Percentiles rank a stretch among this genome's conserved stretches.
Conservation (phyloP, 1,140 invertebrate genomes). For the Muscidifurax raptorellus region DNA sequence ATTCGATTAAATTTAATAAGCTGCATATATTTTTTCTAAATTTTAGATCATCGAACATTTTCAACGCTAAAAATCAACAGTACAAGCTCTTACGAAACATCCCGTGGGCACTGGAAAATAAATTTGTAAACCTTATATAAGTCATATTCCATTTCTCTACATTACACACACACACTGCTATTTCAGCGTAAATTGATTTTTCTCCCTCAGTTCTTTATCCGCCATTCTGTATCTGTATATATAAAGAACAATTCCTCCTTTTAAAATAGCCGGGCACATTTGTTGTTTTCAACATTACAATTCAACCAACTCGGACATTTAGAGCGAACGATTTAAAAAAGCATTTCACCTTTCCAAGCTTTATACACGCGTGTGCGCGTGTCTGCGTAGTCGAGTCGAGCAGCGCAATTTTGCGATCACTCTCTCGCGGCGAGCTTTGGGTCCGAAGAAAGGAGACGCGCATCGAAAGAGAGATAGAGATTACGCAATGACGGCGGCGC, state of each 20-base stretch:
- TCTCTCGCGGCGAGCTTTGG: not conserved
- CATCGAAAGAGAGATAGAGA: not conserved
- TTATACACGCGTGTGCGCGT: not conserved
- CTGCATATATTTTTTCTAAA: too few species aligned
- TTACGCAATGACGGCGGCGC: conserved; percentile 8
- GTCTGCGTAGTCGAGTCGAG: too few species aligned
- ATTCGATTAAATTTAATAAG: too few species aligned
- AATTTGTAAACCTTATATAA: conserved; percentile 41
- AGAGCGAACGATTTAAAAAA: not conserved
- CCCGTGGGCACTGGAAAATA: conserved; percentile 31
- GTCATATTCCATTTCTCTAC: conserved; percentile 14
- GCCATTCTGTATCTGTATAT: too few species aligned
- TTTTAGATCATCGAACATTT: too few species aligned
- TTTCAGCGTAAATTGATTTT: not conserved
- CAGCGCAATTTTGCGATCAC: not conserved
- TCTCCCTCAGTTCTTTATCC: not conserved
- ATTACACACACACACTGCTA: not conserved
- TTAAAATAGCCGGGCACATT: too few species aligned
- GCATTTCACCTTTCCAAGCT: not conserved
- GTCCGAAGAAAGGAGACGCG: not conserved
- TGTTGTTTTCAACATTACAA: too few species aligned
- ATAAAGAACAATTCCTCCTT: not conserved
- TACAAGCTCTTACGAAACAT: conserved; percentile 51
- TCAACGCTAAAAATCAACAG: too few species aligned
- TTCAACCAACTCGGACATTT: not conserved